Evolutionary conservation across 1,140 invertebrate species (phyloP).

Genomic region (Pseudomyrmex pallidus): DNA sequence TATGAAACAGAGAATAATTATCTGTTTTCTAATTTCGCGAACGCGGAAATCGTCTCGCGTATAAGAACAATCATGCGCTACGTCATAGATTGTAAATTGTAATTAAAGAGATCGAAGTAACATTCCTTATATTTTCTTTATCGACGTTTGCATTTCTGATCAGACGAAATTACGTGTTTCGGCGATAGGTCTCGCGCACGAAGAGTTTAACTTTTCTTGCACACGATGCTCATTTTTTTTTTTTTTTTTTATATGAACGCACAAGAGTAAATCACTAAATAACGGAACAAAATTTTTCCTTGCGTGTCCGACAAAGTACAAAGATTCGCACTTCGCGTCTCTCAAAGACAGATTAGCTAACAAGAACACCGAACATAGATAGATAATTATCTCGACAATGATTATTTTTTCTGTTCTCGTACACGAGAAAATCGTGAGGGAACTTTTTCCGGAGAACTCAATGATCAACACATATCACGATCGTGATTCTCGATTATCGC

Average conservation of each 20-base stretch:
- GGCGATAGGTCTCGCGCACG: not conserved
- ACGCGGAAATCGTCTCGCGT: not conserved
- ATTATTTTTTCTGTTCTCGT: not conserved
- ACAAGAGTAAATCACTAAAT: conserved; percentile 12
- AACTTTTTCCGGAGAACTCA: not conserved
- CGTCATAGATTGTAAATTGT: no score
- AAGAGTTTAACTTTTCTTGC: no score
- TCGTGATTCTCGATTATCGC: conserved; percentile 36
- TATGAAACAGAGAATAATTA: conserved; percentile 65
- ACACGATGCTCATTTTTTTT: no score
- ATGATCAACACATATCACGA: conserved; percentile 7
- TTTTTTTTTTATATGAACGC: no score
- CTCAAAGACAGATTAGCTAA: not conserved
- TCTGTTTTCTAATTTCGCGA: conserved; percentile 30
- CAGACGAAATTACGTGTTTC: not conserved
- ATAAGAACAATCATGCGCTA: no score
- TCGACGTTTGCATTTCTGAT: conserved; percentile 23
- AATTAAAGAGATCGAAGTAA: no score
- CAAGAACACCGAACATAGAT: no score
- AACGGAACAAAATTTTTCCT: conserved; percentile 29
- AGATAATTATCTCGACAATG: not conserved
- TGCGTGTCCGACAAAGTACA: conserved; percentile 47
- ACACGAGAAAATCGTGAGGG: not conserved
- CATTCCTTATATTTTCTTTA: no score
- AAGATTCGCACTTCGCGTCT: conserved; percentile 39